Evolutionary conservation across 2,888 invertebrate genomes (phyloP), one percentile per base, ranked within the genome.

Genomic region (Hoplodrina ambigua): DNA sequence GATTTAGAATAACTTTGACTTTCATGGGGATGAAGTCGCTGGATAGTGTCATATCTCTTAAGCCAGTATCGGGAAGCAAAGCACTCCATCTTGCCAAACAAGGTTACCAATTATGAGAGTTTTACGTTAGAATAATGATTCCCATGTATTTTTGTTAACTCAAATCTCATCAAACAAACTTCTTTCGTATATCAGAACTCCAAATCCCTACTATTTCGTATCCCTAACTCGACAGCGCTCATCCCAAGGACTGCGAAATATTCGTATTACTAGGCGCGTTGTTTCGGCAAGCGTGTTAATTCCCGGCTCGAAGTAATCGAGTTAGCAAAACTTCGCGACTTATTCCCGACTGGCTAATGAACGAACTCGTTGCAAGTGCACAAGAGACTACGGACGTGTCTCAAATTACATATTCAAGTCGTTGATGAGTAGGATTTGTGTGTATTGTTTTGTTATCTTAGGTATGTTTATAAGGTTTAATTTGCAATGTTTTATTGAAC

Each of bases 281-380:
- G 80, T 83, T 84, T 83, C 74, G 73, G 72, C 81, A 79, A 72
- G 76, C 71, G 79, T 69, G 84, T 79, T 83, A 83, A 83, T 83
- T 84, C 74, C 33, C 59, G 61, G 63, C 83, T 75, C 81, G 33
- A 20, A 64, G 78, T 83, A 81, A 88, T 86, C 82, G 75, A 83
- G 83, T 88, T 88, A 82, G 84, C 75, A 78, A 85, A 91, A 93
- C 87, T 92, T 90, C 72, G 85, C 86, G 88, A 90, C 91, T 91
- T 91, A 91, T 88, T 89, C 88, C 85, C 87, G 85, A 75, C 85
- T 85, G 81, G 86, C 91, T 92, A 93, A 93, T 91, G 93, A 92
- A 91, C 89, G 86, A 91, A 91, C 89, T 92, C 88, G 78, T 81
- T 88, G 89, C 90, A 89, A 91, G 86, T 89, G 87, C 87, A 87